Conservation (phyloP, 2,113 vertebrate species). For the Hippocampus guttulatus region DNA sequence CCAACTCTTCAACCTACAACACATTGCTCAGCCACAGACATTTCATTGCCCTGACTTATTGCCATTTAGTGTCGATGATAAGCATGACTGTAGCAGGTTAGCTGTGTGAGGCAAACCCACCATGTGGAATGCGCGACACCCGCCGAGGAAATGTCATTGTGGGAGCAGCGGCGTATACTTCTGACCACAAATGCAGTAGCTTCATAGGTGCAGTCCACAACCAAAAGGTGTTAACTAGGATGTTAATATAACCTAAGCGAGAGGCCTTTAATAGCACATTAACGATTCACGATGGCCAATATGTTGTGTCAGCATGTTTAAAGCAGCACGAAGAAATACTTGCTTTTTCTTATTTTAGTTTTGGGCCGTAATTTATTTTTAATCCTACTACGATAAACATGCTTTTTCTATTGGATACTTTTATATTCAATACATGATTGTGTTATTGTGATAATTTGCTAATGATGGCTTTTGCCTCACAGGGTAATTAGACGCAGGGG, state of each 20-base stretch:
- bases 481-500: too few species aligned
- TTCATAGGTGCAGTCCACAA: not conserved
- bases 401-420: too few species aligned
- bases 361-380: too few species aligned
- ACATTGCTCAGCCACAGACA: slow-evolving; percentile 78
- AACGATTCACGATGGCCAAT: not conserved
- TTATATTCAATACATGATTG: too few species aligned
- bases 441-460: too few species aligned
- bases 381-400: too few species aligned
- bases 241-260: not conserved
- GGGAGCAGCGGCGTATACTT: slow-evolving; percentile 18
- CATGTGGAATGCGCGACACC: slow-evolving; percentile 51
- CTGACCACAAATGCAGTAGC: slow-evolving; percentile 10
- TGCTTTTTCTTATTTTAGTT: too few species aligned
- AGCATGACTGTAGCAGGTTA: slow-evolving; percentile 78
- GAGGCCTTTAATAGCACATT: not conserved
- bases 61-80: slow-evolving; percentile 77
- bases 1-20: slow-evolving; percentile 72
- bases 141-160: slow-evolving; percentile 44
- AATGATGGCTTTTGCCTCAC: too few species aligned
- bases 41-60: slow-evolving; percentile 81
- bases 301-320: not conserved
- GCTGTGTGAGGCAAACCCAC: slow-evolving; percentile 64
- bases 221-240: not conserved
- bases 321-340: not conserved